These are phyloP conservation scores for Leucosticte australis DNA, from an alignment of 2,113 vertebrate species.

Conservation along the genomic window DNA sequence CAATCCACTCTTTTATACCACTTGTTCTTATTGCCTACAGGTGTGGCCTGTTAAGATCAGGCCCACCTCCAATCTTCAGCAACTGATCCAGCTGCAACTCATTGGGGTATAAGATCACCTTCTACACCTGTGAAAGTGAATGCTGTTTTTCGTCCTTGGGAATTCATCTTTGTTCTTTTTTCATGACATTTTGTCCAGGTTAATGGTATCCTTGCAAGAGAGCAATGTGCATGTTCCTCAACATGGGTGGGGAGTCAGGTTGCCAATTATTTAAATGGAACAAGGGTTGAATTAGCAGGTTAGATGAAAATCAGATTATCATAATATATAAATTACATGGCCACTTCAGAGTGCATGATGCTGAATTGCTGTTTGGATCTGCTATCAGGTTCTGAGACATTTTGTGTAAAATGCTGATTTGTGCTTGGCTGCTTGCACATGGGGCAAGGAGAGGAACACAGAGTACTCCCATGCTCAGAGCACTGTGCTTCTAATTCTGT, in stretches of 20 bases:
- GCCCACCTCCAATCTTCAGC: too few species aligned
- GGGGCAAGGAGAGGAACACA: background rate
- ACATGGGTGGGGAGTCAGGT: slow-evolving; percentile 29
- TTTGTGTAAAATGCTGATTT: slow-evolving; percentile 17
- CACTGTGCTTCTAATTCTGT: background rate
- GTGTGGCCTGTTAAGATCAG: too few species aligned
- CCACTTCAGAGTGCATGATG: background rate
- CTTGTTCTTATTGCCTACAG: too few species aligned
- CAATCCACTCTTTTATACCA: too few species aligned
- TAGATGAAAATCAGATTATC: slow-evolving; percentile 57
- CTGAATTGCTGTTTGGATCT: slow-evolving; percentile 4
- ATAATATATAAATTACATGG: slow-evolving; percentile 21
- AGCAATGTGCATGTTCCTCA: background rate
- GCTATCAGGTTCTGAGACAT: background rate
- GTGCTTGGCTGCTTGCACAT: slow-evolving; percentile 18
- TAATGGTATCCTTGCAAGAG: background rate
- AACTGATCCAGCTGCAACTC: too few species aligned
- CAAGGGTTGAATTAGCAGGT: background rate
- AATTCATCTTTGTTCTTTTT: background rate
- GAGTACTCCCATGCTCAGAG: background rate
- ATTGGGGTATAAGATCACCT: too few species aligned
- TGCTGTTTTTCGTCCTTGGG: background rate
- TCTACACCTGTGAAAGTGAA: background rate
- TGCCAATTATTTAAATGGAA: slow-evolving; percentile 24
- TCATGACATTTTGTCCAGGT: background rate